Evolutionary conservation across 2,797 vertebrate genomes (phyloP).

Genomic region (Garrulus glandarius): DNA sequence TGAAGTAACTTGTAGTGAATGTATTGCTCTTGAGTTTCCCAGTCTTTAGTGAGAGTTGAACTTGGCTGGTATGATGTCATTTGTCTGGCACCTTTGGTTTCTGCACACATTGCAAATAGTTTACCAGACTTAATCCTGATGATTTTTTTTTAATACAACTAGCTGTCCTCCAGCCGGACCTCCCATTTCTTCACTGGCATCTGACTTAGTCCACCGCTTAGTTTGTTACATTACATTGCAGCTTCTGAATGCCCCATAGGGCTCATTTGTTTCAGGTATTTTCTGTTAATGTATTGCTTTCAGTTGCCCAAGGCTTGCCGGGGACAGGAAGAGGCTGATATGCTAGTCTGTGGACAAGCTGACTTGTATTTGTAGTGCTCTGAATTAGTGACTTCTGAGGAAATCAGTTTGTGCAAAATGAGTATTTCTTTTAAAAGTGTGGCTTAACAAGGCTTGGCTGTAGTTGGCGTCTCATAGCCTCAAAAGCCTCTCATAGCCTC

Average conservation of each 20-base stretch:
- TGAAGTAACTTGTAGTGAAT: neutral
- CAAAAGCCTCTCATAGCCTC: neutral
- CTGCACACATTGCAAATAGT: conserved; percentile 16
- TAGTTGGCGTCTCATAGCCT: neutral
- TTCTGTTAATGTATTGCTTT: neutral
- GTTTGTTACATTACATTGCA: neutral
- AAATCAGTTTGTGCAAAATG: neutral
- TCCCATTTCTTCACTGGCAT: neutral
- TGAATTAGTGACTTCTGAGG: neutral
- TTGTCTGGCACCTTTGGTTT: conserved; percentile 34
- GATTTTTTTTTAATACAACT: neutral
- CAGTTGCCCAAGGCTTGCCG: neutral
- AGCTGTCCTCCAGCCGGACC: neutral
- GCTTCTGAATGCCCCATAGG: neutral
- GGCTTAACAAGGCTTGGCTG: neutral
- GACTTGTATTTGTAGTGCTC: neutral
- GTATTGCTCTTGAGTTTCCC: neutral
- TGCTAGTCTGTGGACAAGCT: rapidly evolving
- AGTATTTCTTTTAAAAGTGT: neutral
- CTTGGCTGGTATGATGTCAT: neutral
- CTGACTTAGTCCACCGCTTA: neutral
- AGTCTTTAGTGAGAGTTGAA: neutral
- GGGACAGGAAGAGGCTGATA: neutral
- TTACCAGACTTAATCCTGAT: neutral
- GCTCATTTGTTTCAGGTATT: neutral